phyloP scores from a whole-genome alignment of 2,888 invertebrate genomes.

The Oscheius sp. region DNA sequence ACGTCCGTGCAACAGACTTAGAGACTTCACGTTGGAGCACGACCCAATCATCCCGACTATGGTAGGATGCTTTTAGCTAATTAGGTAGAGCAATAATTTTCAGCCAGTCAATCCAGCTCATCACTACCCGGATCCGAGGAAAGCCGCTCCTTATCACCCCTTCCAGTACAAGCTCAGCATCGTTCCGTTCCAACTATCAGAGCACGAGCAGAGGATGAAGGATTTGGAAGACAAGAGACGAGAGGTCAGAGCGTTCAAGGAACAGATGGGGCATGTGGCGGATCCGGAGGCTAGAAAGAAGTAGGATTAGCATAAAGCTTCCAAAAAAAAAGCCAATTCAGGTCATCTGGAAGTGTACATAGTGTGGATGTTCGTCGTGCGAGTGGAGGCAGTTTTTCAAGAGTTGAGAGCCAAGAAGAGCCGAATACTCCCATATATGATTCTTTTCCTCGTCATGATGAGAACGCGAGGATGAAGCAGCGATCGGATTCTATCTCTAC shows the following conservation, averaged over 20 bases:
- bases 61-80: too few relatives aligned
- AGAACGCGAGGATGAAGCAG: conserved; percentile 1
- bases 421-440: neutral
- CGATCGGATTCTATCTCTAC: conserved; percentile 7
- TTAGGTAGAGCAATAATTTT: too few relatives aligned
- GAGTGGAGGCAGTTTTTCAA: conserved; percentile 9
- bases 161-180: too few relatives aligned
- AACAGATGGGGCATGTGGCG: neutral
- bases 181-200: too few relatives aligned
- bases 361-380: conserved; percentile 10
- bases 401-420: conserved; percentile 9
- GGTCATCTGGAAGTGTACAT: conserved; percentile 20
- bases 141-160: too few relatives aligned
- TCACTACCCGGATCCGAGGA: too few relatives aligned
- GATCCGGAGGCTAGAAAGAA: conserved; percentile 2
- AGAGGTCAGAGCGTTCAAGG: neutral
- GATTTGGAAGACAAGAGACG: neutral
- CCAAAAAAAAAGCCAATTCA: neutral
- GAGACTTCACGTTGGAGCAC: too few relatives aligned
- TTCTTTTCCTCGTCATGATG: neutral
- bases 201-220: neutral
- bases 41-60: too few relatives aligned
- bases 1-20: too few relatives aligned
- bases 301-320: neutral
- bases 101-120: too few relatives aligned